phyloP scores from a whole-genome alignment of 1,140 invertebrate species.

The Meloidogyne exigua region DNA sequence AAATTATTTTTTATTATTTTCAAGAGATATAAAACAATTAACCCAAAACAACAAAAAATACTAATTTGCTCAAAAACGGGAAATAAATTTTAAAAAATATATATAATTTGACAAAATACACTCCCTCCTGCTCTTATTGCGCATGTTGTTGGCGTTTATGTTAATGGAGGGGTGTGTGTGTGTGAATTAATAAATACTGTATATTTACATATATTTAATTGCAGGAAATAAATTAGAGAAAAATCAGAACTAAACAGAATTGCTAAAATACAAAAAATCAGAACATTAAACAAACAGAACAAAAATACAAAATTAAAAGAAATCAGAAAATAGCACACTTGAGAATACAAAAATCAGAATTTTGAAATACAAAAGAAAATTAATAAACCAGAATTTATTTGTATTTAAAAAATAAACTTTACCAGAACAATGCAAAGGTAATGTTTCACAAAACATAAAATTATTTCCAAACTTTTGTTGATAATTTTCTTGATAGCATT shows the following conservation, averaged over 20 bases:
- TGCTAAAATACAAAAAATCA: not conserved
- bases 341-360: not conserved
- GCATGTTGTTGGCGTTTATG: not conserved
- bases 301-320: not conserved
- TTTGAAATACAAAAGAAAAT: not conserved
- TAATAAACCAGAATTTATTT: not conserved
- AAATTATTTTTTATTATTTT: not conserved
- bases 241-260: not conserved
- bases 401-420: not conserved
- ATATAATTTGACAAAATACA: not conserved
- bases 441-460: not conserved
- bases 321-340: not conserved
- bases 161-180: not conserved
- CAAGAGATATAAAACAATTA: not conserved
- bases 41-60: constrained; percentile 1
- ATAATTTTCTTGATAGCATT: not conserved
- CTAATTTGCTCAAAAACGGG: not conserved
- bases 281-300: not conserved
- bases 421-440: not conserved
- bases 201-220: not conserved
- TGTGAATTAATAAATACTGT: not conserved
- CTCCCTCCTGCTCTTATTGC: not conserved
- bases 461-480: not conserved
- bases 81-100: not conserved
- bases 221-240: too few relatives aligned